A percentile compares a stretch with the other conserved stretches of the same genome.
Conservation (phyloP, 2,797 vertebrate species). For the Anguilla obscura region DNA sequence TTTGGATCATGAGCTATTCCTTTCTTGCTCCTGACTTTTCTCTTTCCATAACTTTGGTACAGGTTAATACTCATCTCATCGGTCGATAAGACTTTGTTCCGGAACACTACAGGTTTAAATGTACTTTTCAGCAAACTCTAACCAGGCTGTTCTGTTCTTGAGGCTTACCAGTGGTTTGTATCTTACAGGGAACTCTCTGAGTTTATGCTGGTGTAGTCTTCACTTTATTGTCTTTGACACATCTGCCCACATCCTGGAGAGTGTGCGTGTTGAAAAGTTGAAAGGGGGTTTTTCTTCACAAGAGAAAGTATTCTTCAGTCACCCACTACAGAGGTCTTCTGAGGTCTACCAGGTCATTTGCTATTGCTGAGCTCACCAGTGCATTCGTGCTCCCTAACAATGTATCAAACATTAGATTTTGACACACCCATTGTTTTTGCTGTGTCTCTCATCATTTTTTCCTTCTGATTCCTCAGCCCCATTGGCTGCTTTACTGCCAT, state of each 20-base stretch:
- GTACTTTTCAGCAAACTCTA: not conserved
- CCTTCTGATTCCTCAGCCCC: not conserved
- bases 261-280: too few relatives aligned
- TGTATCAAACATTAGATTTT: not conserved
- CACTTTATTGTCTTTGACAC: not conserved
- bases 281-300: too few relatives aligned
- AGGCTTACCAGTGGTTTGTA: not conserved
- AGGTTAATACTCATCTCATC: not conserved
- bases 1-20: not conserved
- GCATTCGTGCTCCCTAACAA: not conserved
- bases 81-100: not conserved
- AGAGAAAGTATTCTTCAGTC: too few relatives aligned
- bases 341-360: not conserved
- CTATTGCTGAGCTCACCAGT: too few relatives aligned
- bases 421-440: not conserved
- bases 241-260: not conserved
- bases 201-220: not conserved
- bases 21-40: not conserved
- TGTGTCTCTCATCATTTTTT: not conserved
- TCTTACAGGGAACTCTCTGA: not conserved
- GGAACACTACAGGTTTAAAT: not conserved
- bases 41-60: not conserved
- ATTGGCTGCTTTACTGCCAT: too few relatives aligned
- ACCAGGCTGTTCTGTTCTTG: too few relatives aligned
- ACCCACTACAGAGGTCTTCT: too few relatives aligned